Conservation (phyloP, 2,113 vertebrate species). For the Pipra filicauda region DNA sequence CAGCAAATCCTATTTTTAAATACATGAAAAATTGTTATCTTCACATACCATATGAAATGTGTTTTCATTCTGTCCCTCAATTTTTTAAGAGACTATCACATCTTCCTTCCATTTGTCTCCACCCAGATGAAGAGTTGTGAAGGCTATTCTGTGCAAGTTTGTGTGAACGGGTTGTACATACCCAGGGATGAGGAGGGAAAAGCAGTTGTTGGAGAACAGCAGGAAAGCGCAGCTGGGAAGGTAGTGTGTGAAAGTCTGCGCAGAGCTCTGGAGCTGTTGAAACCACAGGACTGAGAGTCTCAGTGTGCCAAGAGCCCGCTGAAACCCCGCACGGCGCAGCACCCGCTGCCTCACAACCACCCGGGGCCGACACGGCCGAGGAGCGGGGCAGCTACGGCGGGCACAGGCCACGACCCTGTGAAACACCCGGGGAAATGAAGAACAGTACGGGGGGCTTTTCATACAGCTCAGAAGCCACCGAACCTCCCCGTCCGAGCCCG, state of each 20-base stretch:
- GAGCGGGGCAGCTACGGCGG: too few relatives aligned
- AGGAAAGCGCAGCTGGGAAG: neutral
- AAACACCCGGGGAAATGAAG: neutral
- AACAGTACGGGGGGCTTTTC: neutral
- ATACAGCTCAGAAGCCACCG: neutral
- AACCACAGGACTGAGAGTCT: neutral
- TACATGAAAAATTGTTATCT: neutral
- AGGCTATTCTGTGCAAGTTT: neutral
- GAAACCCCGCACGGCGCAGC: neutral
- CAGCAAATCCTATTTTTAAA: neutral
- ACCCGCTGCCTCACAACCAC: too few relatives aligned
- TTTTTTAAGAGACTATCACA: neutral
- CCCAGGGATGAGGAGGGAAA: neutral
- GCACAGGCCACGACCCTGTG: too few relatives aligned
- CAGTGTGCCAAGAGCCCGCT: neutral
- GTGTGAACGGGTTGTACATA: neutral
- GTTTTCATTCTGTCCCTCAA: rapidly evolving
- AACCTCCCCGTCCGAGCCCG: neutral
- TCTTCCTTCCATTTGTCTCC: neutral
- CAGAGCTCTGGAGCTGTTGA: neutral
- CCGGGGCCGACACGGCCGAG: too few relatives aligned
- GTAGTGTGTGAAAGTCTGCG: neutral
- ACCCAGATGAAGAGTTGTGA: neutral
- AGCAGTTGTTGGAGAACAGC: neutral
- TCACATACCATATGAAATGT: neutral